These are phyloP conservation scores for Melanargia galathea DNA, from an alignment of 2,888 invertebrate genomes.

Conservation along the genomic window DNA sequence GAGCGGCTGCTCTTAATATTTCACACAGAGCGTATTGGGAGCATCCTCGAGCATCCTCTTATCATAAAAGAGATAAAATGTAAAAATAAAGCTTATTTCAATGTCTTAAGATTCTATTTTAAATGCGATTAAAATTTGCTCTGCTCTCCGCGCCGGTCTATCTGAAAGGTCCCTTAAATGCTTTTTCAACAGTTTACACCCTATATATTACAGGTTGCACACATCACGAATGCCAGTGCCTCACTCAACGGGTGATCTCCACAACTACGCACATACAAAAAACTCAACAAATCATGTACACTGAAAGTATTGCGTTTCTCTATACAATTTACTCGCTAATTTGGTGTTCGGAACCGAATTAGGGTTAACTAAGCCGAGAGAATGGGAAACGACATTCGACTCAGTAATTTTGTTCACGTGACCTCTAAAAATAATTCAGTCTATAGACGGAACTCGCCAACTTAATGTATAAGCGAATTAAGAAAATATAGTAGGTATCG, in stretches of 20 bases:
- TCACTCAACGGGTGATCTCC: constrained; percentile 76
- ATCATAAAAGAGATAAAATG: no score
- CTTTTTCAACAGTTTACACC: constrained; percentile 55
- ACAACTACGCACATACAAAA: constrained; percentile 51
- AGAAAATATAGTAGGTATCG: no score
- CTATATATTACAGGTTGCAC: constrained; percentile 50
- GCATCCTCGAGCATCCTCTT: no score
- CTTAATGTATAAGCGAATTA: no score
- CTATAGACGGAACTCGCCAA: not conserved
- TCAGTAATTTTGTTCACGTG: constrained; percentile 21
- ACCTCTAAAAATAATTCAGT: not conserved
- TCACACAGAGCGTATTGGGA: no score
- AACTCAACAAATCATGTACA: constrained; percentile 73
- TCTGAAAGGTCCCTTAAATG: no score
- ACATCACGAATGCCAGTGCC: constrained; percentile 55
- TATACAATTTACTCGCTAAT: constrained; percentile 75
- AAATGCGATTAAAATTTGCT: no score
- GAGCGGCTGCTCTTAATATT: no score
- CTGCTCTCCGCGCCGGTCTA: no score
- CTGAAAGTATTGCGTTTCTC: constrained; percentile 70
- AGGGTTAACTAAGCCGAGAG: constrained; percentile 55
- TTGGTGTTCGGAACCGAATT: constrained; percentile 75
- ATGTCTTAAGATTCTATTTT: no score
- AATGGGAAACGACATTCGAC: constrained; percentile 48
- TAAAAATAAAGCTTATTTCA: no score